These are phyloP conservation scores for Anguilla marmorata DNA, from an alignment of 2,797 vertebrate species.

Conservation along the genomic window DNA sequence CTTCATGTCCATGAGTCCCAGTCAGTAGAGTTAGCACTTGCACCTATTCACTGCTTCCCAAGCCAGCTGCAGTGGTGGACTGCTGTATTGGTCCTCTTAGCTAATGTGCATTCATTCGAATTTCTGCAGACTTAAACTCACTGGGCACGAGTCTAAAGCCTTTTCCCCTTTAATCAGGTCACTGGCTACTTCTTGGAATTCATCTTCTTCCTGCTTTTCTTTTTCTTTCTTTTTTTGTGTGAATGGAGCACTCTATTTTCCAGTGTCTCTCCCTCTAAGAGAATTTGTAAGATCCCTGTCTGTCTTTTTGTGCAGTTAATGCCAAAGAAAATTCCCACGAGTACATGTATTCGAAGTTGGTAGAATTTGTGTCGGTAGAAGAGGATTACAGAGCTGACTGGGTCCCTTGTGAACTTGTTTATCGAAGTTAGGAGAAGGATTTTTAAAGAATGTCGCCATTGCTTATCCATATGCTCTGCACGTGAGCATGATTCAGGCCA, in stretches of 20 bases:
- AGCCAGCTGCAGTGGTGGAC: not conserved
- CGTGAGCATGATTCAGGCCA: not conserved
- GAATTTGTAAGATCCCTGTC: slow-evolving; percentile 17
- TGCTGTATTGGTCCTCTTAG: no score
- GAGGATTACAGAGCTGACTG: slow-evolving; percentile 7
- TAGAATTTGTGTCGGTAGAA: not conserved
- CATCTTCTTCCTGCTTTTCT: not conserved
- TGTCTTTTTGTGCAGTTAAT: slow-evolving; percentile 18
- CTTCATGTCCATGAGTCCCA: not conserved
- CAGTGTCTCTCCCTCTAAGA: slow-evolving; percentile 7
- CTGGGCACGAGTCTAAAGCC: not conserved
- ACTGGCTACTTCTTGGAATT: not conserved
- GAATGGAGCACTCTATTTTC: not conserved
- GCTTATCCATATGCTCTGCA: not conserved
- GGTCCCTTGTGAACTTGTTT: not conserved
- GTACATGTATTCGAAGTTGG: not conserved
- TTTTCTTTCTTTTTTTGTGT: not conserved
- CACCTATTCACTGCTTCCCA: not conserved
- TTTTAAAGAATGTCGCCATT: not conserved
- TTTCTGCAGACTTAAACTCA: slow-evolving; percentile 19
- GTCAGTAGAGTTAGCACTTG: not conserved
- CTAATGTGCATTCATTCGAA: slow-evolving; percentile 13
- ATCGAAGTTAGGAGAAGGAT: not conserved
- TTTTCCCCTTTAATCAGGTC: not conserved
- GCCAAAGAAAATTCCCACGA: slow-evolving; percentile 9